Percentiles rank a stretch among this genome's conserved stretches.
These are phyloP conservation scores for Ahaetulla prasina DNA, from an alignment of 2,113 vertebrate genomes.

Conservation along the genomic window DNA sequence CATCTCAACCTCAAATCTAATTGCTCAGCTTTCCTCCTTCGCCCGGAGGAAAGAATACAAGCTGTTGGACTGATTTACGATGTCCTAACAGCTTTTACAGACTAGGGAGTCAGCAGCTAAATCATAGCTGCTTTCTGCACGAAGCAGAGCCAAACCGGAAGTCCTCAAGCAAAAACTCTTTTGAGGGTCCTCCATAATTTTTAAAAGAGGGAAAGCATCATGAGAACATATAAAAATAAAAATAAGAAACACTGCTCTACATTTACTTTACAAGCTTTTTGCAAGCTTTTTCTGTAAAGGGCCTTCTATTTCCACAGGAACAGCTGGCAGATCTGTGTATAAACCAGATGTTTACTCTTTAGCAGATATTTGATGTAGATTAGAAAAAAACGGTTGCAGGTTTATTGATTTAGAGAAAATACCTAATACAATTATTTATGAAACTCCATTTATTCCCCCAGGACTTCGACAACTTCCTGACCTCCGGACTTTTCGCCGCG, in stretches of 20 bases:
- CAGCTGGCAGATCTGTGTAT: not conserved
- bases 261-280: not conserved
- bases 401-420: not conserved
- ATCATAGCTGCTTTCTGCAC: too few relatives aligned
- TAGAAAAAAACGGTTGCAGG: not conserved
- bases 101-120: too few relatives aligned
- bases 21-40: too few relatives aligned
- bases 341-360: not conserved
- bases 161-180: not conserved
- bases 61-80: too few relatives aligned
- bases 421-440: not conserved
- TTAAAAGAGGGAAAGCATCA: not conserved
- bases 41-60: too few relatives aligned
- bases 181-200: not conserved
- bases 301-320: not conserved
- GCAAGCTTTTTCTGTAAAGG: not conserved
- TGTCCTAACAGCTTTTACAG: too few relatives aligned
- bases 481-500: too few relatives aligned
- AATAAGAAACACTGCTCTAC: not conserved
- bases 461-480: too few relatives aligned
- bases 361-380: not conserved
- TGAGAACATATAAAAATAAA: not conserved
- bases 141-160: too few relatives aligned
- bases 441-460: too few relatives aligned
- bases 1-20: too few relatives aligned